phyloP scores from a whole-genome alignment of 2,113 vertebrate genomes.

The Dasyornis broadbenti region DNA sequence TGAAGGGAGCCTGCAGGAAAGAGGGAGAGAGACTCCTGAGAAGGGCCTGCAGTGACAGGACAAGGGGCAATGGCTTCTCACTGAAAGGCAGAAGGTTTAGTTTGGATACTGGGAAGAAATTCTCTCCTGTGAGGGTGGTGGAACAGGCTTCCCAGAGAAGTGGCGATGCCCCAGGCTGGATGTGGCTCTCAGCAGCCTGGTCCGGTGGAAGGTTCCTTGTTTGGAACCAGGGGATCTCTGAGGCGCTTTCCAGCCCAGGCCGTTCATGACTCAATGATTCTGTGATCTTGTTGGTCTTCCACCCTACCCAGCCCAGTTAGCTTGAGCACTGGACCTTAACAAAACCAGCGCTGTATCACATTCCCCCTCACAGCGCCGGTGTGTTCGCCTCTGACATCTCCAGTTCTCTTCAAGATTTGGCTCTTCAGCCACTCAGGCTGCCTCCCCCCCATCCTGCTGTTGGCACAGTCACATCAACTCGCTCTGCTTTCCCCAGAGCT shows the following conservation, averaged over 20 bases:
- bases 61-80: neutral
- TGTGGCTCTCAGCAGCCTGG: neutral
- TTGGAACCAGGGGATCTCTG: neutral
- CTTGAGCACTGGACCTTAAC: neutral
- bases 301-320: neutral
- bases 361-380: neutral
- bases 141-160: neutral
- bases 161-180: neutral
- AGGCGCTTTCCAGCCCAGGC: neutral
- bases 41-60: neutral
- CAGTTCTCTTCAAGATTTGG: neutral
- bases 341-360: neutral
- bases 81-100: neutral
- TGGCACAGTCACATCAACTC: rapidly evolving
- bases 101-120: neutral
- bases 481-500: neutral
- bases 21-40: neutral
- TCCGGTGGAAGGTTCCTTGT: neutral
- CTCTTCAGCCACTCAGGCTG: neutral
- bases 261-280: neutral
- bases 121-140: neutral
- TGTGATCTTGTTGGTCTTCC: neutral
- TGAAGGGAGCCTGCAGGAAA: neutral
- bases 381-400: rapidly evolving
- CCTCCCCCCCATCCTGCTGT: rapidly evolving